Evolutionary conservation across 1,140 invertebrate genomes (phyloP).

Genomic region (Sesamia nonagrioides): DNA sequence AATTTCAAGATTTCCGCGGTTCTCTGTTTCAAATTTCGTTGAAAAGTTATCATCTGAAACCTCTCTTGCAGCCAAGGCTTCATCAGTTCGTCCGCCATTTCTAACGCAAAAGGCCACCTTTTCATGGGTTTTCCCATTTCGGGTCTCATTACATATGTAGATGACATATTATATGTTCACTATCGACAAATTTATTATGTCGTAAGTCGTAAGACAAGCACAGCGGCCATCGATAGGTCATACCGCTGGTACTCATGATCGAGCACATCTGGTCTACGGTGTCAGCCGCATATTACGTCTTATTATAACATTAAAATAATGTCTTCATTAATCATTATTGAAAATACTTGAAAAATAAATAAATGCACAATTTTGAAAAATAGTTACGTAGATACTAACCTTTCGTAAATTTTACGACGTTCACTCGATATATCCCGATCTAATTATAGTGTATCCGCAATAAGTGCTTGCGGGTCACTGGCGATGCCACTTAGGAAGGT

Average conservation of each 20-base stretch:
- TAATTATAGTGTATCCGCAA: neutral
- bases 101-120: slow-evolving; percentile 28
- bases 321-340: no score
- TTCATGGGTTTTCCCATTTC: slow-evolving; percentile 30
- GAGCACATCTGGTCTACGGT: no score
- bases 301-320: neutral
- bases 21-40: slow-evolving; percentile 17
- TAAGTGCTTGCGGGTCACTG: neutral
- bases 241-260: no score
- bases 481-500: neutral
- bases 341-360: no score
- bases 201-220: no score
- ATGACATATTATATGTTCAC: slow-evolving; percentile 5
- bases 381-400: neutral
- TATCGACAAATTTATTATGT: no score
- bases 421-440: no score
- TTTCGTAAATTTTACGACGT: no score
- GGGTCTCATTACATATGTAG: neutral
- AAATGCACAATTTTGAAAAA: no score
- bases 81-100: slow-evolving; percentile 40
- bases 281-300: neutral
- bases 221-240: no score
- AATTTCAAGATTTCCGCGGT: slow-evolving; percentile 27
- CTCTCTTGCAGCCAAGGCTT: slow-evolving; percentile 36
- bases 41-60: slow-evolving; percentile 17